Percentiles rank a stretch among this genome's conserved stretches.
Evolutionary conservation across 92 coral and sea anemone genomes (phyloP).

Genomic region (Chrysogorgia sp.): DNA sequence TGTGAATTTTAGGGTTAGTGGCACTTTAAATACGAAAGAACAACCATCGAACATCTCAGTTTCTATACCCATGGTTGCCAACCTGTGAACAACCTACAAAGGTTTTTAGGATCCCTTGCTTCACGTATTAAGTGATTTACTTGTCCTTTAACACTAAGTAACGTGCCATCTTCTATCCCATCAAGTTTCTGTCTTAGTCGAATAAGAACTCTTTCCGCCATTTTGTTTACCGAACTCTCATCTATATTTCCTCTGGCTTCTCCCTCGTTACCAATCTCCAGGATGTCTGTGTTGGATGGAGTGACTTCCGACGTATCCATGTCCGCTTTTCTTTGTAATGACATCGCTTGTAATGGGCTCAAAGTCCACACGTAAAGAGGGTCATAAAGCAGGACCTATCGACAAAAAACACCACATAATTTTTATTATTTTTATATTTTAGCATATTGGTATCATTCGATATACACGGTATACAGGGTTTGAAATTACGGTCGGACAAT

Average conservation of each 20-base stretch:
- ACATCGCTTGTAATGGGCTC: constrained; percentile 84
- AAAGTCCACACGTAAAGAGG: constrained; percentile 96
- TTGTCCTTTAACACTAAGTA: constrained; percentile 88
- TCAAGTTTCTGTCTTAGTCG: constrained; percentile 88
- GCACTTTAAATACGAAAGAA: not conserved
- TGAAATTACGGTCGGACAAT: too few species aligned
- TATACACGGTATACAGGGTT: too few species aligned
- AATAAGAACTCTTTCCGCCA: constrained; percentile 89
- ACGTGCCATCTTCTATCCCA: constrained; percentile 91
- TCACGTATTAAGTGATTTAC: constrained; percentile 93
- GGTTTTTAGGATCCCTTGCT: constrained; percentile 87
- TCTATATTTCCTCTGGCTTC: constrained; percentile 41
- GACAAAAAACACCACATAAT: not conserved
- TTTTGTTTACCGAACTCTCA: constrained; percentile 81
- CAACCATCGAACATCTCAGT: too few species aligned
- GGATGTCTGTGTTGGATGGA: constrained; percentile 55
- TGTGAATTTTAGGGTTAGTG: not conserved
- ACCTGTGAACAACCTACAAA: constrained; percentile 82
- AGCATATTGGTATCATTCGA: too few species aligned
- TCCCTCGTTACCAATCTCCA: constrained; percentile 64
- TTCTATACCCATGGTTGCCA: constrained; percentile 98
- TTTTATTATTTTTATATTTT: constrained; percentile 77
- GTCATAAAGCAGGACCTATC: constrained; percentile 86
- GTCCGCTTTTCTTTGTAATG: constrained; percentile 82
- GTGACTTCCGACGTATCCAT: constrained; percentile 66